Conservation (phyloP, 2,888 invertebrate genomes). For the Sinohyriopsis cumingii region DNA sequence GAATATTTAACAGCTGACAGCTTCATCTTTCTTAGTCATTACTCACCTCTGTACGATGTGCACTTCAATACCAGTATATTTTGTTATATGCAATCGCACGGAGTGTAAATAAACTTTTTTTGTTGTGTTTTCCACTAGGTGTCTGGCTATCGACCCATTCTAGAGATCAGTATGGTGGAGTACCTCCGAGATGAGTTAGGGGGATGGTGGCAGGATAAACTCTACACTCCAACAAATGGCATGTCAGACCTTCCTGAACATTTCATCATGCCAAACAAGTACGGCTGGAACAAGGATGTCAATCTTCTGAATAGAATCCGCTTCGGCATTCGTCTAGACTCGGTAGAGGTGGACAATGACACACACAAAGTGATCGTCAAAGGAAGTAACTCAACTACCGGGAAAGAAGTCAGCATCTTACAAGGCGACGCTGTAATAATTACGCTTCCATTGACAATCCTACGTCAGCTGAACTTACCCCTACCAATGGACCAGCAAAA, state of each 20-base stretch:
- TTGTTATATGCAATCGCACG: too few relatives aligned
- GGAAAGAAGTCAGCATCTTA: not conserved
- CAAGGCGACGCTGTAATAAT: conserved; percentile 31
- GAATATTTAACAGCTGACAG: too few relatives aligned
- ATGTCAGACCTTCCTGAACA: conserved; percentile 17
- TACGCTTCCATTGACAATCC: conserved; percentile 24
- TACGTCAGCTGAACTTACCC: conserved; percentile 27
- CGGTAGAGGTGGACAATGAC: not conserved
- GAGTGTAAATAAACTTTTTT: too few relatives aligned
- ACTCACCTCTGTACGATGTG: too few relatives aligned
- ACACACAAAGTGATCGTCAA: conserved; percentile 9
- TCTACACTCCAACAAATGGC: conserved; percentile 14
- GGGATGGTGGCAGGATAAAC: conserved; percentile 23
- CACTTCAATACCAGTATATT: too few relatives aligned
- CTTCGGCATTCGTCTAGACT: conserved; percentile 7
- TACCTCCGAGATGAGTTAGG: conserved; percentile 20
- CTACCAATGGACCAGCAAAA: not conserved
- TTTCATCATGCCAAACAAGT: conserved; percentile 6
- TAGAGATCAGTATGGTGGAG: conserved; percentile 14
- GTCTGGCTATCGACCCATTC: too few relatives aligned
- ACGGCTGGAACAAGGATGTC: conserved; percentile 11
- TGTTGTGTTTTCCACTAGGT: too few relatives aligned
- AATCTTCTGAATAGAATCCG: conserved; percentile 10
- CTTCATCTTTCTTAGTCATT: too few relatives aligned
- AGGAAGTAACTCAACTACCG: conserved; percentile 14